Evolutionary conservation across 2,888 invertebrate species (phyloP), one percentile per base, ranked within the genome.

Genomic region (Metopia argyrocephala): DNA sequence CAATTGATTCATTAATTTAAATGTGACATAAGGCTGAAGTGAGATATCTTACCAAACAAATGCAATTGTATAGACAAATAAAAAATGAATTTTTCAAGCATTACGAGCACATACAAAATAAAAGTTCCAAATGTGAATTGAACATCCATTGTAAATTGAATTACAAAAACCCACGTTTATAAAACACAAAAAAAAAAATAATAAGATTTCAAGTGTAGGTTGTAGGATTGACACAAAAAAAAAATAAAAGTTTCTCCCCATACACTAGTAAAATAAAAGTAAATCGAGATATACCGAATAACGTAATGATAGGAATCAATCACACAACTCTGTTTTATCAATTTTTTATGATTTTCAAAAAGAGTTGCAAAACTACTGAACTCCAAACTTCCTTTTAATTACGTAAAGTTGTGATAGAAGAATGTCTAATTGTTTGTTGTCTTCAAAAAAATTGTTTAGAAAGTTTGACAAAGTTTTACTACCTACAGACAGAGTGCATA

Each of bases 111-210:
- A 38, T 12, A 12, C n/a, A n/a, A n/a, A n/a, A n/a, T n/a, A n/a
- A n/a, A n/a, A 38, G 12, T 38, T 12, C 12, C 12, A 7, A 12
- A 38, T 38, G 9, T 38, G 5, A 38, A 38, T 3, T 38, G 38
- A 38, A 38, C 38, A 38, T 31, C 31, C 31, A 31, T 1, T 7
- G 12, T 9, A 31, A 31, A 66, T 69, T 56, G 28, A 23, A 69
- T 70, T 62, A 56, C 66, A 57, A 66, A 66, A 48, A 70, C 64
- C 65, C 75, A 80, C 76, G 66, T 65, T 66, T 48, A 38, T 54
- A n/a, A 38, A 64, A 21, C 25, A 69, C 56, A 25, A 66, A 52
- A 20, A n/a, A 57, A n/a, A 27, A 56, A n/a, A 56, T n/a, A n/a
- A n/a, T n/a, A n/a, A n/a, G 20, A 21, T 9, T 20, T n/a, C 45